phyloP scores from a whole-genome alignment of 1,140 invertebrate genomes.

The Trichomalopsis sarcophagae region DNA sequence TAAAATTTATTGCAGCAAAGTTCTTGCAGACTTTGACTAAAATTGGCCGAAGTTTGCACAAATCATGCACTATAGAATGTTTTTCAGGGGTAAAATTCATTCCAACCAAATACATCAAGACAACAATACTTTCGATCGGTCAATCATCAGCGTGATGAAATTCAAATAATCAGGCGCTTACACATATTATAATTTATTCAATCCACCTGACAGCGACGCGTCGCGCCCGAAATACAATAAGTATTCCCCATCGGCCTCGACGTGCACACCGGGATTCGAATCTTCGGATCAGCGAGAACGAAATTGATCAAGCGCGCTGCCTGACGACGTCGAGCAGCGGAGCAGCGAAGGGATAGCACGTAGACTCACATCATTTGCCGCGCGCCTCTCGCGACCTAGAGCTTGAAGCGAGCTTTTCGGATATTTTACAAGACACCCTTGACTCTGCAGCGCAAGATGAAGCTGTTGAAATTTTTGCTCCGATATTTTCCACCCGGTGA shows the following conservation, averaged over 20 bases:
- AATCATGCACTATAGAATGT: no score
- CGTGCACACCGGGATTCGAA: neutral
- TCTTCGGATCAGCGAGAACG: neutral
- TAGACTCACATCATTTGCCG: neutral
- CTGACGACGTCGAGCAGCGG: neutral
- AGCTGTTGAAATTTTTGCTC: constrained; percentile 79
- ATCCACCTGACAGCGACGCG: no score
- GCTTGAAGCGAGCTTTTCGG: neutral
- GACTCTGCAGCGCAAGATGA: constrained; percentile 72
- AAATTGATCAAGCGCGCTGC: constrained; percentile 30
- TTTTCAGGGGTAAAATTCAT: no score
- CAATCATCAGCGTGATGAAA: no score
- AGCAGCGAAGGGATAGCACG: neutral
- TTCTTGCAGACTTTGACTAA: no score
- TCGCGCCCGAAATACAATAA: no score
- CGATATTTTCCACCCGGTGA: constrained; percentile 81
- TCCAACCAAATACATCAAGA: no score
- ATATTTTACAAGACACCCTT: neutral
- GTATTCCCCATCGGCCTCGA: neutral
- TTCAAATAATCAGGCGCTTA: no score
- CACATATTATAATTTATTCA: no score
- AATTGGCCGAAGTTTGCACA: no score
- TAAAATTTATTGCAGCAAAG: no score
- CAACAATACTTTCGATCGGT: no score
- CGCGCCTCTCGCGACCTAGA: neutral